Percentiles rank a stretch among this genome's conserved stretches.
Evolutionary conservation across 2,113 vertebrate genomes (phyloP).

Genomic region (Ophiodon elongatus): DNA sequence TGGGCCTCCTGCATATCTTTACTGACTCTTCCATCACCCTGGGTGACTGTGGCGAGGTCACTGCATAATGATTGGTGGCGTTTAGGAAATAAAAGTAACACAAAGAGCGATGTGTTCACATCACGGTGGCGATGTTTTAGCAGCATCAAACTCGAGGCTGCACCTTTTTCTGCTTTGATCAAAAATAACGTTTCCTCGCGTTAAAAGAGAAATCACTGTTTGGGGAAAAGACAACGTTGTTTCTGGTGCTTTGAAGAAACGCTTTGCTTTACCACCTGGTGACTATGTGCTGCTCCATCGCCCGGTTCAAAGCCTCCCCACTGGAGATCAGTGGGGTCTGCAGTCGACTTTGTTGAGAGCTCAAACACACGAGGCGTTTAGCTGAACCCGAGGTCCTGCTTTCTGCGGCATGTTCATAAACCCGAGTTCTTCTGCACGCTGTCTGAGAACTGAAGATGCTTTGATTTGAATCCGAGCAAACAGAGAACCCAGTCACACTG

Average conservation of each 20-base stretch:
- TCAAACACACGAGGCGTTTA: conserved; percentile 53
- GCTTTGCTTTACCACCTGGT: conserved; percentile 63
- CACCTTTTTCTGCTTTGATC: conserved; percentile 24
- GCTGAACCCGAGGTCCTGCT: conserved; percentile 28
- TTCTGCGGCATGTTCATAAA: conserved; percentile 28
- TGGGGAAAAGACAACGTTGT: conserved; percentile 30
- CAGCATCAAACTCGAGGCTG: background rate
- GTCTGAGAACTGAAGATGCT: conserved; percentile 33
- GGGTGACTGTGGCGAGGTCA: conserved; percentile 51
- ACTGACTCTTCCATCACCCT: conserved; percentile 57
- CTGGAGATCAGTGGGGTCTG: conserved; percentile 51
- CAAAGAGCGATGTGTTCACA: conserved; percentile 22
- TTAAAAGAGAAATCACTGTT: conserved; percentile 60
- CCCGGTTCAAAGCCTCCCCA: conserved; percentile 75
- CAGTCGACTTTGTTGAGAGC: conserved; percentile 63
- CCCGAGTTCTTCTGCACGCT: conserved; percentile 3
- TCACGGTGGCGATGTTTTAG: background rate
- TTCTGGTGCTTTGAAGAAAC: conserved; percentile 68
- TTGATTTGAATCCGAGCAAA: conserved; percentile 37
- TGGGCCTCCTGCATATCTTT: conserved; percentile 65
- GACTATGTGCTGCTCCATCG: conserved; percentile 49
- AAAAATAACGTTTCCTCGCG: conserved; percentile 22
- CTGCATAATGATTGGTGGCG: conserved; percentile 40
- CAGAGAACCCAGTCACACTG: conserved; percentile 44
- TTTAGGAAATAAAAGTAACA: conserved; percentile 44